A percentile compares a stretch with the other conserved stretches of the same genome.
Conservation (phyloP, 2,113 vertebrate genomes). For the Pluvialis apricaria region DNA sequence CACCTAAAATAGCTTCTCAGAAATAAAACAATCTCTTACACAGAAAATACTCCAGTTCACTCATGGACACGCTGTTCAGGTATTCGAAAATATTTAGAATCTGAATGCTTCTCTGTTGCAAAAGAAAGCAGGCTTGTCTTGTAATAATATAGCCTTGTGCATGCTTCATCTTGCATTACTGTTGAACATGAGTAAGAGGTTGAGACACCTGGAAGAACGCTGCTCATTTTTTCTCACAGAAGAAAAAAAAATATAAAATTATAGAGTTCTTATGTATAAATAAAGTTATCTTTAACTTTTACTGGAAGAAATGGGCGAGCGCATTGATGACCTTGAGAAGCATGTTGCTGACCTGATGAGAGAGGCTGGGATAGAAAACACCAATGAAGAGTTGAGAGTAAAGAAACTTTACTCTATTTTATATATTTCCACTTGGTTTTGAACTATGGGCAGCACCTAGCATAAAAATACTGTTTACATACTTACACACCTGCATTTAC, state of each 20-base stretch:
- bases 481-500: neutral
- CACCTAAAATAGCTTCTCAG: neutral
- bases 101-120: neutral
- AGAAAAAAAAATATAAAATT: neutral
- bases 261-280: neutral
- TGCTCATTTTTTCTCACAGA: neutral
- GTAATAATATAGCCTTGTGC: neutral
- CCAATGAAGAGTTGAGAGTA: slow-evolving; percentile 32
- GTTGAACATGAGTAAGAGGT: fast-evolving
- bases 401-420: neutral
- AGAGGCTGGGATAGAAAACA: slow-evolving; percentile 80
- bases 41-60: neutral
- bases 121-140: neutral
- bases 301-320: slow-evolving; percentile 88
- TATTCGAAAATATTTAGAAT: neutral
- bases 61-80: neutral
- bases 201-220: neutral
- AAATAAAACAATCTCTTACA: neutral
- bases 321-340: slow-evolving; percentile 80
- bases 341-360: slow-evolving; percentile 81
- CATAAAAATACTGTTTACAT: neutral
- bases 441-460: neutral
- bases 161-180: neutral
- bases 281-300: slow-evolving; percentile 60
- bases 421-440: neutral